A percentile compares a stretch with the other conserved stretches of the same genome.
Conservation (phyloP, 92 coral and sea anemone species). For the Micromussa lordhowensis region DNA sequence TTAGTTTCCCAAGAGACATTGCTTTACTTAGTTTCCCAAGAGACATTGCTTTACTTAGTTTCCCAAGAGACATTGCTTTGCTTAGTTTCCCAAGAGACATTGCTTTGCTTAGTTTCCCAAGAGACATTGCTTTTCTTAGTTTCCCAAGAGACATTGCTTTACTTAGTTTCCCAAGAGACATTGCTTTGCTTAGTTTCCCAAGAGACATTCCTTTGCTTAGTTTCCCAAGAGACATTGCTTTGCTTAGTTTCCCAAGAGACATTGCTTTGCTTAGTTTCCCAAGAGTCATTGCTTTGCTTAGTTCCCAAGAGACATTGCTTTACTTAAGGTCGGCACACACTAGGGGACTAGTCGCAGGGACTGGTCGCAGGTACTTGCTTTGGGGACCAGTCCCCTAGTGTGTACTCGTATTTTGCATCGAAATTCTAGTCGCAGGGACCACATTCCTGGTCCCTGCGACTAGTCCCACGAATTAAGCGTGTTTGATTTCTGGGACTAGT, state of each 20-base stretch:
- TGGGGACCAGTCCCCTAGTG: too few species aligned
- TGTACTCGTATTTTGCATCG: too few species aligned
- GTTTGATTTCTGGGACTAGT: too few species aligned
- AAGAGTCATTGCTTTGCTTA: background rate
- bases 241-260: background rate
- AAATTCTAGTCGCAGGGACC: too few species aligned
- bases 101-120: conserved; percentile 2
- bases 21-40: conserved; percentile 2
- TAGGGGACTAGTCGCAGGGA: too few species aligned
- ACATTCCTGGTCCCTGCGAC: too few species aligned
- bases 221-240: background rate
- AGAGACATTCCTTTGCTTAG: background rate
- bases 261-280: background rate
- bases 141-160: background rate
- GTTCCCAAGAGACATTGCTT: too few species aligned
- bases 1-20: background rate
- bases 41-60: background rate
- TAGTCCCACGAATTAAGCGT: too few species aligned
- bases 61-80: background rate
- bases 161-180: background rate
- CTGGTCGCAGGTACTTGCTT: too few species aligned
- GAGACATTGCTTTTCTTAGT: background rate
- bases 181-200: background rate
- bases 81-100: background rate
- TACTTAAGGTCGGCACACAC: too few species aligned